A percentile compares a stretch with the other conserved stretches of the same genome.
These are phyloP conservation scores for Coenobita brevimanus DNA, from an alignment of 1,140 invertebrate genomes.

Conservation along the genomic window DNA sequence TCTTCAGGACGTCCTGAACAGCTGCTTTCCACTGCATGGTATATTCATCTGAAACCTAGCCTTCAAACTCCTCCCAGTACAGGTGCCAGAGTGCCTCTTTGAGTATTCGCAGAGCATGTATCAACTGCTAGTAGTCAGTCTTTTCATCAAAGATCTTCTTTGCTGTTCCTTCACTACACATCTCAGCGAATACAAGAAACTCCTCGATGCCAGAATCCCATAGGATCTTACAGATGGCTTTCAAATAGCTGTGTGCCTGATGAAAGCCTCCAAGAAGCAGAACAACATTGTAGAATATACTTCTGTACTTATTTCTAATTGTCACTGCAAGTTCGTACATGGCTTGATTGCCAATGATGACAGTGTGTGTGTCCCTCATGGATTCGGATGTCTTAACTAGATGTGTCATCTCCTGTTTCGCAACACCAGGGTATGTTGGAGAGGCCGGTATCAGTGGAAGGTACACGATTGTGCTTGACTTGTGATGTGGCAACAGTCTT, in stretches of 20 bases:
- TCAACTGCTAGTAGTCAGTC: neutral
- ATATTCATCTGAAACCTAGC: neutral
- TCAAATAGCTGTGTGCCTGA: slow-evolving; percentile 31
- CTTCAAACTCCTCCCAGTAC: slow-evolving; percentile 24
- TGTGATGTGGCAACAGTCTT: slow-evolving; percentile 5
- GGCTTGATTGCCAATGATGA: slow-evolving; percentile 3
- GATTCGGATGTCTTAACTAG: neutral
- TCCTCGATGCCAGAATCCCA: slow-evolving; percentile 16
- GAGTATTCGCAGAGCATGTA: slow-evolving; percentile 18
- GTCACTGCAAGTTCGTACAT: neutral
- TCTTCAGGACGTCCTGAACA: neutral
- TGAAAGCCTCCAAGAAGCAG: slow-evolving; percentile 33
- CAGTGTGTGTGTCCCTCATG: neutral
- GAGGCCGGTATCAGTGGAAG: slow-evolving; percentile 24
- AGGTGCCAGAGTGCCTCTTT: slow-evolving; percentile 13
- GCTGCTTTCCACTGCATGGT: neutral
- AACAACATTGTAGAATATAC: slow-evolving; percentile 8
- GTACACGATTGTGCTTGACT: slow-evolving; percentile 8
- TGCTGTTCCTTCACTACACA: slow-evolving; percentile 15
- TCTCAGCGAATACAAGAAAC: neutral
- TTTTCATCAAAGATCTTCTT: slow-evolving; percentile 6
- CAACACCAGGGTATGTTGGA: slow-evolving; percentile 29
- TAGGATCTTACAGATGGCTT: slow-evolving; percentile 23
- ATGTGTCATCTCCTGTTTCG: slow-evolving; percentile 15
- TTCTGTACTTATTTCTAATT: slow-evolving; percentile 8